Percentiles rank a stretch among this genome's conserved stretches.
phyloP scores from a whole-genome alignment of 2,888 invertebrate genomes.

The Lochmaea capreae region DNA sequence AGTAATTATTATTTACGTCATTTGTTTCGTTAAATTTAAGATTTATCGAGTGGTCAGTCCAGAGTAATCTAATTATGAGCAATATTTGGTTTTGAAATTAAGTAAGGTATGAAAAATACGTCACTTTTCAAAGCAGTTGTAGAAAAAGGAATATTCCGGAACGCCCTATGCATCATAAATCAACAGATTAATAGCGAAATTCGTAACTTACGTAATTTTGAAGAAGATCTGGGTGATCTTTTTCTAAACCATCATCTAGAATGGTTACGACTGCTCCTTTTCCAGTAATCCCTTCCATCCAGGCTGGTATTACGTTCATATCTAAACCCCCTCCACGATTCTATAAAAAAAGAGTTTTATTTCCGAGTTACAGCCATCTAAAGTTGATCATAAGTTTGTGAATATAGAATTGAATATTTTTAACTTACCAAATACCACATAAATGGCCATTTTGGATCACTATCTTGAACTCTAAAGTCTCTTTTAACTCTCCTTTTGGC shows the following conservation, averaged over 20 bases:
- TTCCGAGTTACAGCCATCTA: neutral
- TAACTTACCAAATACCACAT: conserved; percentile 95
- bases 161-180: too few species aligned
- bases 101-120: too few species aligned
- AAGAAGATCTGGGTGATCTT: conserved; percentile 92
- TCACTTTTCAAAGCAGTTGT: too few species aligned
- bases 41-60: too few species aligned
- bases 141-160: too few species aligned
- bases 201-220: conserved; percentile 88
- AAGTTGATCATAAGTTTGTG: too few species aligned
- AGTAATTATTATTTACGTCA: too few species aligned
- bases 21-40: too few species aligned
- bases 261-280: conserved; percentile 96
- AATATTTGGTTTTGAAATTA: too few species aligned
- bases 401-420: neutral
- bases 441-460: conserved; percentile 91
- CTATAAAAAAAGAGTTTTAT: conserved; percentile 64
- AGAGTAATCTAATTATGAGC: too few species aligned
- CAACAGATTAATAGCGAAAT: too few species aligned
- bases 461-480: conserved; percentile 73
- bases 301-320: conserved; percentile 97
- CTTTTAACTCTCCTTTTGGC: conserved; percentile 85
- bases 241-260: conserved; percentile 95
- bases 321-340: conserved; percentile 92
- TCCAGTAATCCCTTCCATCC: conserved; percentile 94